A percentile compares a stretch with the other conserved stretches of the same genome.
These are phyloP conservation scores for Tetragnatha versicolor DNA, from an alignment of 1,140 invertebrate species.

Conservation along the genomic window DNA sequence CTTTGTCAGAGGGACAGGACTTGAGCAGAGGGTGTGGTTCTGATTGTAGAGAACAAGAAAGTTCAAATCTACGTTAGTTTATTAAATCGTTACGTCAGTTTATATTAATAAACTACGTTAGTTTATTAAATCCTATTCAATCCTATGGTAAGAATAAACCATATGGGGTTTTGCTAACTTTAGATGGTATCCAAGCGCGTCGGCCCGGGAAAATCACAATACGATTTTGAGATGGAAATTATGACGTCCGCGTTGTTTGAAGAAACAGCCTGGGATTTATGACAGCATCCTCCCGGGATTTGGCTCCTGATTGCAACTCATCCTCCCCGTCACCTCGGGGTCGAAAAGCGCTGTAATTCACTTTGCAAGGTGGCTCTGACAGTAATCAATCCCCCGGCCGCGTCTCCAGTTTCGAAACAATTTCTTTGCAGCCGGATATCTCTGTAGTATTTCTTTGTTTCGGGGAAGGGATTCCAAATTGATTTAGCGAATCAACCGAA, in stretches of 20 bases:
- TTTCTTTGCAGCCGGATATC: slow-evolving; percentile 39
- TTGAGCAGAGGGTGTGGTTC: no score
- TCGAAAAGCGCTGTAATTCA: slow-evolving; percentile 30
- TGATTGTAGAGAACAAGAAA: no score
- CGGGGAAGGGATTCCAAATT: slow-evolving; percentile 9
- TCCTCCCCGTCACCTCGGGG: slow-evolving; percentile 28
- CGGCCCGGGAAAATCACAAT: slow-evolving; percentile 10
- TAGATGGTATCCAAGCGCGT: no score
- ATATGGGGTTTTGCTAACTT: no score
- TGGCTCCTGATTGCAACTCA: slow-evolving; percentile 39
- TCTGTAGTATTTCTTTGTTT: slow-evolving; percentile 24
- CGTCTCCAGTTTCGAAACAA: slow-evolving; percentile 30
- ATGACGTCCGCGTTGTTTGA: slow-evolving; percentile 34
- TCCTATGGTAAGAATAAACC: no score
- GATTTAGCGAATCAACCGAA: slow-evolving; percentile 34
- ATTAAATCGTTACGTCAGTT: no score
- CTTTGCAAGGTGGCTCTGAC: slow-evolving; percentile 28
- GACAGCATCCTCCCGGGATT: slow-evolving; percentile 17
- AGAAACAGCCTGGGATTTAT: slow-evolving; percentile 39
- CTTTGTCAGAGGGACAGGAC: no score
- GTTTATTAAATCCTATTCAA: no score
- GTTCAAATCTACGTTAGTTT: no score
- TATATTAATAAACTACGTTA: no score
- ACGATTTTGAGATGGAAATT: slow-evolving; percentile 39
- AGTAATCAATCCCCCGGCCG: slow-evolving; percentile 35